Percentiles rank a stretch among this genome's conserved stretches.
Conservation (phyloP, 2,888 invertebrate genomes). For the Anagyrus pseudococci region DNA sequence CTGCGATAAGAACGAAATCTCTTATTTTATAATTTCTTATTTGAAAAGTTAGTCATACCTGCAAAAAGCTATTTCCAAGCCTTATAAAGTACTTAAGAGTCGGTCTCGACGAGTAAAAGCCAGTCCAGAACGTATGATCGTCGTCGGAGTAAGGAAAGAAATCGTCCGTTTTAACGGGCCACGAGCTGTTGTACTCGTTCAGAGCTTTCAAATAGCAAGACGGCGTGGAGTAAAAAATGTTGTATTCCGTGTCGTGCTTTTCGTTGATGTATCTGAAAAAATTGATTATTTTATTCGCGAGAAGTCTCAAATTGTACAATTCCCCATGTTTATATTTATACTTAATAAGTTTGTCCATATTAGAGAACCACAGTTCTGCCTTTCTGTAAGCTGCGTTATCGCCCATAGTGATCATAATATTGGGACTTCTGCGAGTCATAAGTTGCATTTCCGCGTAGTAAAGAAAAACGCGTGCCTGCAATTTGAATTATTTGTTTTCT, state of each 20-base stretch:
- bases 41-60: slow-evolving; percentile 62
- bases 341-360: slow-evolving; percentile 87
- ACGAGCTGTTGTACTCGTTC: slow-evolving; percentile 71
- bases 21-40: not conserved
- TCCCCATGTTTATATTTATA: slow-evolving; percentile 44
- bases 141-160: slow-evolving; percentile 93
- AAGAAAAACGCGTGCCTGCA: slow-evolving; percentile 64
- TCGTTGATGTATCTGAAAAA: slow-evolving; percentile 72
- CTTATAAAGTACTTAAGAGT: slow-evolving; percentile 81
- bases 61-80: slow-evolving; percentile 76
- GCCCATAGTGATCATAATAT: slow-evolving; percentile 88
- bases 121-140: slow-evolving; percentile 91
- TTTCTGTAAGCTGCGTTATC: slow-evolving; percentile 89
- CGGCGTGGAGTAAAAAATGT: slow-evolving; percentile 85
- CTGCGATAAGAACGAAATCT: slow-evolving; percentile 57
- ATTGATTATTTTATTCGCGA: too few relatives aligned
- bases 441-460: slow-evolving; percentile 68
- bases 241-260: slow-evolving; percentile 71
- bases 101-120: slow-evolving; percentile 85
- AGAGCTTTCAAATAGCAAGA: slow-evolving; percentile 84
- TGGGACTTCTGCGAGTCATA: slow-evolving; percentile 70
- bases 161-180: slow-evolving; percentile 81
- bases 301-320: not conserved
- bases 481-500: too few relatives aligned
- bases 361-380: slow-evolving; percentile 80